Conservation (phyloP, 2,797 vertebrate genomes). For the Cyprinella venusta region DNA sequence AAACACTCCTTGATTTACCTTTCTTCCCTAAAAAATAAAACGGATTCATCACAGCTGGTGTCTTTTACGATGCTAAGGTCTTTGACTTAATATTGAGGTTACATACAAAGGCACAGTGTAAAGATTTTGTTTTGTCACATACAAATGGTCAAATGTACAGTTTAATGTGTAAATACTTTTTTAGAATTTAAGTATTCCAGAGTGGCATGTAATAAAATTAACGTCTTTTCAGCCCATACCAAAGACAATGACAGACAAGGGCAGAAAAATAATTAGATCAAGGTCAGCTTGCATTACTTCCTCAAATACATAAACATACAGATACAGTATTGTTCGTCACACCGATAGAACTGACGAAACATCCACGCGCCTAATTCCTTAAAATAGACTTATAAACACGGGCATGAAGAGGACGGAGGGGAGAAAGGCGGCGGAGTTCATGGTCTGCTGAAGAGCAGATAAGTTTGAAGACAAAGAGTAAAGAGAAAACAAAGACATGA, state of each 20-base stretch:
- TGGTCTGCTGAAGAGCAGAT: slow-evolving; percentile 31
- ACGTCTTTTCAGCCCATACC: not conserved
- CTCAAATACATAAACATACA: slow-evolving; percentile 16
- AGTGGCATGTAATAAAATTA: not conserved
- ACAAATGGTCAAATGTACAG: too few relatives aligned
- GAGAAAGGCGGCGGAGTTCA: not conserved
- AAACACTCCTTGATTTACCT: not conserved
- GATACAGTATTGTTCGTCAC: not conserved
- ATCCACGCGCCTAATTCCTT: not conserved
- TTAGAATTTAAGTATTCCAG: not conserved
- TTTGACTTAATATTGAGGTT: not conserved
- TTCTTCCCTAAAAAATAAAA: not conserved
- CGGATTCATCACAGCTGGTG: not conserved
- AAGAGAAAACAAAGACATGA: slow-evolving; percentile 4
- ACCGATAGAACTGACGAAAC: not conserved
- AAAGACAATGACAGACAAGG: not conserved
- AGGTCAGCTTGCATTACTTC: slow-evolving; percentile 36
- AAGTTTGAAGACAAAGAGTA: not conserved
- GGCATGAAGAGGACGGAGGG: not conserved
- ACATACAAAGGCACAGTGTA: not conserved
- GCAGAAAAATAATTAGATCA: slow-evolving; percentile 6
- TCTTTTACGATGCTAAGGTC: not conserved
- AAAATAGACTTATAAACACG: not conserved
- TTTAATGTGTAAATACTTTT: not conserved
- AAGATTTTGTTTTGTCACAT: not conserved